A percentile compares a stretch with the other conserved stretches of the same genome.
Evolutionary conservation across 2,797 vertebrate genomes (phyloP).

Genomic region (Pelodytes ibericus): DNA sequence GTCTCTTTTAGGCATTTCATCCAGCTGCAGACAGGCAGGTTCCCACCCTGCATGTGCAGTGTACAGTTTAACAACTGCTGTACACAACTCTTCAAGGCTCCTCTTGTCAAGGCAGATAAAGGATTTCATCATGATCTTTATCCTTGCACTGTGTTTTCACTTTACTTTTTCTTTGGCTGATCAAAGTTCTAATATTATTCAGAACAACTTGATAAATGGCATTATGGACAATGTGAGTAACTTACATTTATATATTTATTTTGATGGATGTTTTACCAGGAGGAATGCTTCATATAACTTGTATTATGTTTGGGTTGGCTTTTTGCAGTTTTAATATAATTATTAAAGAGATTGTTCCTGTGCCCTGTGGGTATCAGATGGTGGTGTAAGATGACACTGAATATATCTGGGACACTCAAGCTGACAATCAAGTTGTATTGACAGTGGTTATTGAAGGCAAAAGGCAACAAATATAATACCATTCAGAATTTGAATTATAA

Average conservation of each 20-base stretch:
- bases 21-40: slow-evolving; percentile 50
- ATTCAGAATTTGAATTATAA: no score
- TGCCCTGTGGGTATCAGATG: no score
- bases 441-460: no score
- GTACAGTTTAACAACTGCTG: slow-evolving; percentile 11
- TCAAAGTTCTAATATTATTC: background rate
- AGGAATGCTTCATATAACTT: no score
- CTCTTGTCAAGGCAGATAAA: background rate
- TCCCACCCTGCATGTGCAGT: slow-evolving; percentile 34
- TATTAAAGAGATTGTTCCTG: no score
- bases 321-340: background rate
- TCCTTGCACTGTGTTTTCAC: background rate
- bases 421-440: no score
- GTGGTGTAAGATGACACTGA: background rate
- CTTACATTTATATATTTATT: no score
- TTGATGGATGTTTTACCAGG: no score
- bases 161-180: slow-evolving; percentile 1
- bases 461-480: no score
- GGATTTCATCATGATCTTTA: slow-evolving; percentile 57
- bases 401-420: background rate
- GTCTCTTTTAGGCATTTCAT: slow-evolving; percentile 23
- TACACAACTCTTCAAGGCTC: background rate
- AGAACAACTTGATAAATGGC: slow-evolving; percentile 30
- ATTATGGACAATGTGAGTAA: slow-evolving; percentile 44
- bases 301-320: no score